Percentiles rank a stretch among this genome's conserved stretches.
Evolutionary conservation across 2,888 invertebrate genomes (phyloP).

Genomic region (Scaptomyza cyrtandrae): DNA sequence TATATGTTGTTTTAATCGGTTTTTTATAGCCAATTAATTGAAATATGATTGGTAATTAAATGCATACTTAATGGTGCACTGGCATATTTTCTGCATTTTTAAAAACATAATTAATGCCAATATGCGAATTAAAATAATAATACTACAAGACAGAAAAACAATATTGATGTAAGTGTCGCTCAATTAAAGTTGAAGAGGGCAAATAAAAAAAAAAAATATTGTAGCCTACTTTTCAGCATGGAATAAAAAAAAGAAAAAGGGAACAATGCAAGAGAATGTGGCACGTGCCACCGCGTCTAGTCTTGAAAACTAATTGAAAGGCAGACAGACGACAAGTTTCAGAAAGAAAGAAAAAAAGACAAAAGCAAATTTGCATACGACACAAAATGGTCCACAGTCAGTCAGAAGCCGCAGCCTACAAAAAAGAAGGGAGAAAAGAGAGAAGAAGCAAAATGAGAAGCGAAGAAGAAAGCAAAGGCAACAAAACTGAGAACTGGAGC

Average conservation of each 20-base stretch:
- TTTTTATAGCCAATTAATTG: slow-evolving; percentile 78
- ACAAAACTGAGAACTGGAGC: slow-evolving; percentile 53
- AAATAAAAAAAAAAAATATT: slow-evolving; percentile 3
- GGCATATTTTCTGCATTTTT: slow-evolving; percentile 64
- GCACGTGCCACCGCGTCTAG: slow-evolving; percentile 72
- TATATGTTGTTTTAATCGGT: slow-evolving; percentile 47
- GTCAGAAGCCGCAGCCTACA: slow-evolving; percentile 47
- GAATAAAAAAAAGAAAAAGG: slow-evolving; percentile 36
- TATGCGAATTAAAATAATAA: slow-evolving; percentile 32
- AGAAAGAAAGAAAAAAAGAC: slow-evolving; percentile 19
- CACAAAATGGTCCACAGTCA: slow-evolving; percentile 54
- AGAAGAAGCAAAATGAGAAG: slow-evolving; percentile 20
- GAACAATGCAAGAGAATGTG: slow-evolving; percentile 34
- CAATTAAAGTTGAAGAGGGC: slow-evolving; percentile 41
- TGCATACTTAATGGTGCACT: slow-evolving; percentile 60
- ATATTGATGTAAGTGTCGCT: slow-evolving; percentile 20
- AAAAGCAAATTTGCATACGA: slow-evolving; percentile 71
- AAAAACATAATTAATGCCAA: slow-evolving; percentile 59
- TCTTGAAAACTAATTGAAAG: slow-evolving; percentile 77
- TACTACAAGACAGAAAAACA: background rate
- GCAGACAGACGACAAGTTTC: slow-evolving; percentile 67
- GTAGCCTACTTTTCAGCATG: slow-evolving; percentile 55
- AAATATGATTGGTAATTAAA: slow-evolving; percentile 80
- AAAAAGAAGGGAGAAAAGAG: slow-evolving; percentile 20
- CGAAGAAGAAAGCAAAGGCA: slow-evolving; percentile 45